Conservation (phyloP, 1,140 invertebrate genomes). For the Hydropsyche tenuis region DNA sequence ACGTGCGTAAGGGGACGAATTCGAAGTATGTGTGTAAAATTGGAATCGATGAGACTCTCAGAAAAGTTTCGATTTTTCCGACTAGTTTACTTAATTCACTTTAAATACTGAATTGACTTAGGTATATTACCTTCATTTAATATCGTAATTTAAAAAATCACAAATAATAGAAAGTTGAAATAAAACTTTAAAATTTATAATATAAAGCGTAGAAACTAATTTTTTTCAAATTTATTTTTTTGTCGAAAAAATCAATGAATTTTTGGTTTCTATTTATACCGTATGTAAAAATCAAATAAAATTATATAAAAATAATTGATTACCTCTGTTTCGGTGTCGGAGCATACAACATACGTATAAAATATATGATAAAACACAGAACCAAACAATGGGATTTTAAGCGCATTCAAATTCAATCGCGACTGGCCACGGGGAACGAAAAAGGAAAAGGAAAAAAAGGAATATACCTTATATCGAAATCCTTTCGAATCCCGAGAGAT, state of each 20-base stretch:
- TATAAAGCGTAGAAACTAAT: too few relatives aligned
- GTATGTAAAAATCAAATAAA: neutral
- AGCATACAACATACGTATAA: constrained; percentile 19
- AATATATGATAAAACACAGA: constrained; percentile 49
- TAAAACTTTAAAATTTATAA: too few relatives aligned
- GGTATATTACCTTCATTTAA: too few relatives aligned
- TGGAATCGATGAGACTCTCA: too few relatives aligned
- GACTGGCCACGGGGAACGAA: constrained; percentile 41
- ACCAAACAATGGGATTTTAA: constrained; percentile 49
- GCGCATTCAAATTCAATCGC: constrained; percentile 51
- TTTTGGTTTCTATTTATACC: neutral
- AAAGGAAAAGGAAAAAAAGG: constrained; percentile 45
- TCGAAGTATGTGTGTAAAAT: neutral
- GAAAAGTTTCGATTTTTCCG: too few relatives aligned
- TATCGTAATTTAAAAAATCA: too few relatives aligned
- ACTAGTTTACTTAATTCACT: neutral
- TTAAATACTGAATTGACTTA: too few relatives aligned
- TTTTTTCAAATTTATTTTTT: too few relatives aligned
- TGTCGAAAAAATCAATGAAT: too few relatives aligned
- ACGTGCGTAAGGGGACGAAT: constrained; percentile 3
- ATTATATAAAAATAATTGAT: constrained; percentile 37
- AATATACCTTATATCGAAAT: constrained; percentile 51
- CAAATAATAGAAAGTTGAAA: too few relatives aligned
- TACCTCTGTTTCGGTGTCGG: constrained; percentile 30
- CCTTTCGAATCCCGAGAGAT: constrained; percentile 50